Percentiles rank a stretch among this genome's conserved stretches.
Evolutionary conservation across 2,113 vertebrate species (phyloP).

Genomic region (Dolichallabes microphthalmus): DNA sequence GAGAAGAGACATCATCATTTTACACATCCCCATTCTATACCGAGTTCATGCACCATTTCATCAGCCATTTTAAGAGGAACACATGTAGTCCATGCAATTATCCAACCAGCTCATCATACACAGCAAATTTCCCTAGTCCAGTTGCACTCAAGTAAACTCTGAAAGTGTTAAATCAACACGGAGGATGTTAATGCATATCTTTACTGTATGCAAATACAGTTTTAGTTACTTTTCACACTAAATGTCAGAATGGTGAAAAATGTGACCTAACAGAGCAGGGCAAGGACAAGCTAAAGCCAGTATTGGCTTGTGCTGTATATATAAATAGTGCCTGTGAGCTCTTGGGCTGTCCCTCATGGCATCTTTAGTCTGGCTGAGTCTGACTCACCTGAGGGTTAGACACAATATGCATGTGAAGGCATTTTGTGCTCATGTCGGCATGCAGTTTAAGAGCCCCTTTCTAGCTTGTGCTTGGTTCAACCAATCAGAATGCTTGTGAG

Average conservation of each 20-base stretch:
- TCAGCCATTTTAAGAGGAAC: background rate
- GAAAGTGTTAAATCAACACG: too few species aligned
- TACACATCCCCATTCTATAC: too few species aligned
- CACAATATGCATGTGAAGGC: background rate
- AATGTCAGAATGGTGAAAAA: too few species aligned
- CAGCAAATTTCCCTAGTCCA: too few species aligned
- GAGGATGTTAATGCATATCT: background rate
- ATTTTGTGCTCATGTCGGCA: background rate
- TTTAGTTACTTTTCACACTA: background rate
- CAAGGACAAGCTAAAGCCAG: background rate
- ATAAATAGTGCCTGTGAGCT: background rate
- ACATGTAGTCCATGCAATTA: background rate
- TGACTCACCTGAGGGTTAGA: constrained; percentile 33
- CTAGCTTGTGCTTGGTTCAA: background rate
- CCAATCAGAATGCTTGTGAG: background rate
- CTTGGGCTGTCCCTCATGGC: background rate
- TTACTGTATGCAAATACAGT: background rate
- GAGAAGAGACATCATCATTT: background rate
- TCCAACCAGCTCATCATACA: background rate
- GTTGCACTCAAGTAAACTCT: too few species aligned
- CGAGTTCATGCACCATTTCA: background rate
- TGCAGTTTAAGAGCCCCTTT: background rate
- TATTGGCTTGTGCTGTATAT: background rate
- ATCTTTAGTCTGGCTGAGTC: background rate
- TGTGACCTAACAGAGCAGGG: background rate